phyloP scores from a whole-genome alignment of 2,888 invertebrate genomes.

The Lasius fuliginosus region DNA sequence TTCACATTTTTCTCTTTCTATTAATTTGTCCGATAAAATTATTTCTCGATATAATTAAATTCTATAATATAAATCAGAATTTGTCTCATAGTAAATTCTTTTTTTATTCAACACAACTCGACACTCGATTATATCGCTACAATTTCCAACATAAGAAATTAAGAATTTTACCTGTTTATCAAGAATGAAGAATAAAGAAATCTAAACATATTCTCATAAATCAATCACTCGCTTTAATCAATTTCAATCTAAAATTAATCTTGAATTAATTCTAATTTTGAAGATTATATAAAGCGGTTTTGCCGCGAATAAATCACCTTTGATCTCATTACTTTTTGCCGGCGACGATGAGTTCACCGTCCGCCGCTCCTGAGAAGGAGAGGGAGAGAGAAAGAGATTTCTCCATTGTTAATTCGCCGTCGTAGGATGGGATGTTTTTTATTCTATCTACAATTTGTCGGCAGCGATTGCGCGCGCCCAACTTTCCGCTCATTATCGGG shows the following conservation, averaged over 20 bases:
- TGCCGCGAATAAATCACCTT: background rate
- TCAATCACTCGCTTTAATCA: background rate
- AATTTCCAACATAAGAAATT: background rate
- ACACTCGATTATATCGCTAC: background rate
- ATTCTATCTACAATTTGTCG: slow-evolving; percentile 53
- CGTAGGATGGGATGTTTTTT: slow-evolving; percentile 19
- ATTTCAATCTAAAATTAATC: background rate
- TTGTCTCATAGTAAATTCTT: background rate
- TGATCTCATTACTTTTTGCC: background rate
- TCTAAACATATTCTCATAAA: background rate
- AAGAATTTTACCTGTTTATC: background rate
- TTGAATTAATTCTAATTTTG: background rate
- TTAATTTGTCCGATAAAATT: background rate
- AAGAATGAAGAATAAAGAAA: background rate
- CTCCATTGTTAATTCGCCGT: slow-evolving; percentile 23
- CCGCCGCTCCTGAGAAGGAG: background rate
- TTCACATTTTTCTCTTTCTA: background rate
- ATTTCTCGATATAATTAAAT: background rate
- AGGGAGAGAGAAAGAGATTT: slow-evolving; percentile 23
- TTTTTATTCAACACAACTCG: background rate
- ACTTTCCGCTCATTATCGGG: slow-evolving; percentile 54
- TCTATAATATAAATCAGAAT: background rate
- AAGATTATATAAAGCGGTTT: background rate
- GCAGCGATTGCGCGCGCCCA: slow-evolving; percentile 48
- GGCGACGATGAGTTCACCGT: background rate